Percentiles rank a stretch among this genome's conserved stretches.
Conservation (phyloP, 2,888 invertebrate species). For the Ophion ventricosus region DNA sequence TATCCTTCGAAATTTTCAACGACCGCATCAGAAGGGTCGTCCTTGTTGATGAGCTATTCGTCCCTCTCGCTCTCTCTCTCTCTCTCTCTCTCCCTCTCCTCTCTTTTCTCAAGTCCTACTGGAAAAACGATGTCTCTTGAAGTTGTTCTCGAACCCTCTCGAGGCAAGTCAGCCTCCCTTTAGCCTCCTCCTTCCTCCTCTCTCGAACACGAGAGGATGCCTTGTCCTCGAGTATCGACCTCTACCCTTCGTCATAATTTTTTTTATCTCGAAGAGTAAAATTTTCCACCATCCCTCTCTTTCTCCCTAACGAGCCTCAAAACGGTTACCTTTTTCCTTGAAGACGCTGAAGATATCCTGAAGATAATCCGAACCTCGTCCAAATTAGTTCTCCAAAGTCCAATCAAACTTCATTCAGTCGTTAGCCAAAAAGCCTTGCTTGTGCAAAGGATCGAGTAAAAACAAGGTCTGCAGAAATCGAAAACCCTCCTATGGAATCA, state of each 20-base stretch:
- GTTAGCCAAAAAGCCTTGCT: background rate
- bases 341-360: background rate
- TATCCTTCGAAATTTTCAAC: conserved; percentile 60
- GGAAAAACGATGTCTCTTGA: conserved; percentile 69
- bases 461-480: no score
- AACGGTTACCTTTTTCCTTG: conserved; percentile 23
- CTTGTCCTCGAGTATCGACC: conserved; percentile 59
- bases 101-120: conserved; percentile 55
- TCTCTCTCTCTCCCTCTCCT: no score
- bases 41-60: conserved; percentile 52
- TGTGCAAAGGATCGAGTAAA: background rate
- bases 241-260: conserved; percentile 63
- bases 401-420: background rate
- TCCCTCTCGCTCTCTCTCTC: conserved; percentile 30
- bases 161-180: conserved; percentile 34
- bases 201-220: conserved; percentile 21
- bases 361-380: no score
- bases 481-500: no score
- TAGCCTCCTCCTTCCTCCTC: background rate
- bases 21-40: conserved; percentile 29
- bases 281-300: conserved; percentile 47
- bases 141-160: conserved; percentile 42
- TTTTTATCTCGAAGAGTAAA: conserved; percentile 38
- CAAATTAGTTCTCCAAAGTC: background rate
- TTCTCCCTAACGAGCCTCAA: conserved; percentile 43